Base-by-base conservation (phyloP, 2,113 vertebrate species). In the Chamaea fasciata region DNA sequence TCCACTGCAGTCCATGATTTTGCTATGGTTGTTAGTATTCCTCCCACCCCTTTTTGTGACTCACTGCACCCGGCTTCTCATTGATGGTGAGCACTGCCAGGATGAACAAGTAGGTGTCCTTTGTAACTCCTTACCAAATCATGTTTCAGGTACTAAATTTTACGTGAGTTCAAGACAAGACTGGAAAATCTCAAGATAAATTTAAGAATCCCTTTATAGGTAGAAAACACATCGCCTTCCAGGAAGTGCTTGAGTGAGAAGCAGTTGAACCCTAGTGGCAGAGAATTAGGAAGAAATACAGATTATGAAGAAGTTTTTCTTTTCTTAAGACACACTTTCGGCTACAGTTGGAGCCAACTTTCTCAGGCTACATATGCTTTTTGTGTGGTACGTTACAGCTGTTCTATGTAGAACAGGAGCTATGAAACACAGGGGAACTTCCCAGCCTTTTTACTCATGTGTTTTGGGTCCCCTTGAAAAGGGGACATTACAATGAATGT, bases 341-440 rank as follows among this genome's bases (percentile, higher is more conserved):
- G 15, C 23, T 78, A 11, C 18, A 39, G 31, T 41, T 78, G 42
- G n/a, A 87, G 47, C 16, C 35, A 33, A 39, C 24, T 47, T 93
- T 87, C 23, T 81, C 26, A 35, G 42, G 10, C 37, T 84, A 13
- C 17, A 2, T 33, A 14, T 26, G 6, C 39, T 16, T 82, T 75
- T 78, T 0, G 0, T 55, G 28, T 74, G n/a, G 46, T 60, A 37
- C 2, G 4, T 27, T 69, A 7, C 23, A 82, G 12, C 42, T n/a
- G 6, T 37, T 81, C 10, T 11, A 0, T 55, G 19, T 41, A 67
- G 46, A 83, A 62, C 31, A 57, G 33, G 62, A 85, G 30, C 35
- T 80, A 8, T 71, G 42, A 49, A 88, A 68, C 22, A 14, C 37
- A 9, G 20, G 19, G 22, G 15, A 50, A 12, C 18, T 64, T 73